phyloP scores from a whole-genome alignment of 2,888 invertebrate species.

The Agonum fuliginosum region DNA sequence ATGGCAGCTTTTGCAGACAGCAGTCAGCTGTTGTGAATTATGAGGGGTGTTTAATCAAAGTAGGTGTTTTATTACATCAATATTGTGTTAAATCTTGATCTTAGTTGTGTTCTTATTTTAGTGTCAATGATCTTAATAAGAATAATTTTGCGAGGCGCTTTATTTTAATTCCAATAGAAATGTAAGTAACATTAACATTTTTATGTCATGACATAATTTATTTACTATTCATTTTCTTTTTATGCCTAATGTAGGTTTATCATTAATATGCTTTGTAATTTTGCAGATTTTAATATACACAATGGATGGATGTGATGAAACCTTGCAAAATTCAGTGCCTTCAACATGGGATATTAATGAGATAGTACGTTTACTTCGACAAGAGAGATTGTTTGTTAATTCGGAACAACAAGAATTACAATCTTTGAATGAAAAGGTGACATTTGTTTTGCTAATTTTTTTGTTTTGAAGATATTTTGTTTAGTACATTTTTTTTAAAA shows the following conservation, averaged over 20 bases:
- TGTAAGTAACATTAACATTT: constrained; percentile 56
- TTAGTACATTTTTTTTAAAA: constrained; percentile 75
- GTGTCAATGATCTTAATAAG: constrained; percentile 52
- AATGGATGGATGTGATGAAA: constrained; percentile 59
- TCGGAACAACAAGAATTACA: constrained; percentile 90
- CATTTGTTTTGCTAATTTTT: constrained; percentile 65
- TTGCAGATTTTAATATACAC: constrained; percentile 47
- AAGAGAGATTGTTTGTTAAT: constrained; percentile 90
- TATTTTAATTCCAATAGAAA: constrained; percentile 54
- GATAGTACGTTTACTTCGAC: constrained; percentile 82
- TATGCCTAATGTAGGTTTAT: not conserved
- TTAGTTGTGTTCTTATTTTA: constrained; percentile 39
- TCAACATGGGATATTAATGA: constrained; percentile 76
- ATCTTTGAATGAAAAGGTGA: constrained; percentile 83
- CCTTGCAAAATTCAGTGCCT: constrained; percentile 58
- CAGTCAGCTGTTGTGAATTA: constrained; percentile 59
- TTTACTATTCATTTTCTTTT: constrained; percentile 34
- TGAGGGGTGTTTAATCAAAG: constrained; percentile 60
- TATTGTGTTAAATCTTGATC: constrained; percentile 36
- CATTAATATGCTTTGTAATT: not conserved
- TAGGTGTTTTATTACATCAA: constrained; percentile 54
- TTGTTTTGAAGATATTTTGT: constrained; percentile 61
- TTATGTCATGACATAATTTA: constrained; percentile 58
- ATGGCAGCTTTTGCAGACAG: constrained; percentile 55
- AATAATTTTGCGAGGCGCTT: constrained; percentile 28